These are phyloP conservation scores for Antechinus flavipes DNA, from an alignment of 2,113 vertebrate species.

Conservation along the genomic window DNA sequence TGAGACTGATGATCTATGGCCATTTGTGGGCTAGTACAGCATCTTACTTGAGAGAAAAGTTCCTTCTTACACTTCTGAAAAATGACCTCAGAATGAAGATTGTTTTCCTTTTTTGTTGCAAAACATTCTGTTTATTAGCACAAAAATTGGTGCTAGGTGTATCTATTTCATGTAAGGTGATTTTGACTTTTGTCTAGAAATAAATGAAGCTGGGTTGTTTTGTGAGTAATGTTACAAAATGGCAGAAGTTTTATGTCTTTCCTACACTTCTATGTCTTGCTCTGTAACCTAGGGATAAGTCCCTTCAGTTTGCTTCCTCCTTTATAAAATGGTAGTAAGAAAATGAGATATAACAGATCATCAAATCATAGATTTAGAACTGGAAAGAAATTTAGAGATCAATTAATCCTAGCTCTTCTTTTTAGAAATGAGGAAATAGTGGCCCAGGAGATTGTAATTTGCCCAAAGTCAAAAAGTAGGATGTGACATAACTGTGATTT, in stretches of 20 bases:
- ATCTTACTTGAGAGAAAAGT: neutral
- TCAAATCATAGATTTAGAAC: neutral
- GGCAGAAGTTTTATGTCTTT: neutral
- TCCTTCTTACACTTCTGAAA: conserved; percentile 47
- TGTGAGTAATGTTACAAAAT: neutral
- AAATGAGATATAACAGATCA: neutral
- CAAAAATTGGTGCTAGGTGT: conserved; percentile 39
- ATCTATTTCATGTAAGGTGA: conserved; percentile 12
- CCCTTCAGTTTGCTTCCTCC: neutral
- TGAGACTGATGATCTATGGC: conserved; percentile 35
- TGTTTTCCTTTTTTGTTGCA: conserved; percentile 5
- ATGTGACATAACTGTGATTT: neutral
- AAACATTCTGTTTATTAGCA: conserved; percentile 37
- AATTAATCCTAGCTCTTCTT: neutral
- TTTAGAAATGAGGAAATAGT: neutral
- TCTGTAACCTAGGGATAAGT: neutral
- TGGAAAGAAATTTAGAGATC: neutral
- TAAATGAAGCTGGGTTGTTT: neutral
- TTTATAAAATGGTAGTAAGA: neutral
- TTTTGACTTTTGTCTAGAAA: conserved; percentile 25
- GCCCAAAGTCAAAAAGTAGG: neutral
- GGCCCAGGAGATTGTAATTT: neutral
- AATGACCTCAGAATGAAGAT: conserved; percentile 52
- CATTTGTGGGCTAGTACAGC: neutral
- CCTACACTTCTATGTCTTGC: neutral